Conservation (phyloP, 1,140 invertebrate species). For the Temnothorax curvispinosus region DNA sequence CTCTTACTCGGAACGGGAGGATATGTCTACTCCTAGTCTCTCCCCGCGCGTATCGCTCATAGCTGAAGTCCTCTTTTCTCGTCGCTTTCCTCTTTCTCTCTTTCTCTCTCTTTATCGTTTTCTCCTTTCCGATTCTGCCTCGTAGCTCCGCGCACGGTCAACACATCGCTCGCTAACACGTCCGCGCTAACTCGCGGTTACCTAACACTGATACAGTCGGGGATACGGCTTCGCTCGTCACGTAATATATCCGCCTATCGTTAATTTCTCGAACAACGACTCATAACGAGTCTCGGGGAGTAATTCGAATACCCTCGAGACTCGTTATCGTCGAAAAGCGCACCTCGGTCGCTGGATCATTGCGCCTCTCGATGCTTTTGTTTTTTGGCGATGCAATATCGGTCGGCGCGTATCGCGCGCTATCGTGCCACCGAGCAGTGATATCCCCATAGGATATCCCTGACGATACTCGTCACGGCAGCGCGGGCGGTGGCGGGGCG, state of each 20-base stretch:
- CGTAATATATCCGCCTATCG: constrained; percentile 58
- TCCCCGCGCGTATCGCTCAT: constrained; percentile 48
- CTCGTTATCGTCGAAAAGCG: constrained; percentile 54
- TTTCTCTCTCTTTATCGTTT: neutral
- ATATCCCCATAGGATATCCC: too few species aligned
- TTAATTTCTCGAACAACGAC: constrained; percentile 66
- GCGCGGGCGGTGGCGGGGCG: neutral
- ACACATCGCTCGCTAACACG: neutral
- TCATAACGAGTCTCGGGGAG: constrained; percentile 55
- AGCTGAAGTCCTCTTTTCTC: constrained; percentile 29
- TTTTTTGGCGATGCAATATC: constrained; percentile 5
- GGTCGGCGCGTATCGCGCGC: neutral
- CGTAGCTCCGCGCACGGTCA: neutral
- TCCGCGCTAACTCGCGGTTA: constrained; percentile 63
- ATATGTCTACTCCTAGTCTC: constrained; percentile 47
- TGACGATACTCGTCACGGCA: constrained; percentile 56
- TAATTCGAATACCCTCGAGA: constrained; percentile 67
- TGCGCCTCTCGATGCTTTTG: constrained; percentile 19
- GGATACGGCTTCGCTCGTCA: constrained; percentile 56
- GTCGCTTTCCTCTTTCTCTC: neutral
- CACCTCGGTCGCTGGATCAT: neutral
- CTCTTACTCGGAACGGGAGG: constrained; percentile 56
- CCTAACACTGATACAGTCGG: constrained; percentile 54
- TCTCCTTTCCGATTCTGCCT: neutral
- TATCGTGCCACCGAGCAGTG: constrained; percentile 48